phyloP scores from a whole-genome alignment of 1,140 invertebrate species.

The Nixonia krombeini region DNA sequence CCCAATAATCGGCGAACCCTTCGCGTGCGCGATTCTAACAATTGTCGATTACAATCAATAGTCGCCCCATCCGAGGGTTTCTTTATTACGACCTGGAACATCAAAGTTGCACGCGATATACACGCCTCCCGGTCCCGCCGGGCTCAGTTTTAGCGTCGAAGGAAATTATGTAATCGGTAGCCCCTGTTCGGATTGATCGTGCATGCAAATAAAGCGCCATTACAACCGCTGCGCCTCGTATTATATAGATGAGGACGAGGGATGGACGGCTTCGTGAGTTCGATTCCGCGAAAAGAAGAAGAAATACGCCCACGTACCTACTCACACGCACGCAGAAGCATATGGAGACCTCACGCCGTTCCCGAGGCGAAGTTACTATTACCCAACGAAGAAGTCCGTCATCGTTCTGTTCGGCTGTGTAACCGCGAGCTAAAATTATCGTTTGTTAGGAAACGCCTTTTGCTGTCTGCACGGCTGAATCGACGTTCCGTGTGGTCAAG shows the following conservation, averaged over 20 bases:
- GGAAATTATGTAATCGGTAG: conserved; percentile 66
- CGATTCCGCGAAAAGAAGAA: conserved; percentile 24
- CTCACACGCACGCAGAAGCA: conserved; percentile 16
- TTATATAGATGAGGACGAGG: conserved; percentile 29
- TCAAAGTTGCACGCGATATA: conserved; percentile 65
- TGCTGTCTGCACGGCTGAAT: too few relatives aligned
- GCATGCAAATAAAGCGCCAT: conserved; percentile 64
- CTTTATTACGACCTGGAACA: conserved; percentile 63
- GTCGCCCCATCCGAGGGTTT: conserved; percentile 22
- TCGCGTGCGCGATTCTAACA: conserved; percentile 51
- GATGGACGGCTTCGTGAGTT: conserved; percentile 6
- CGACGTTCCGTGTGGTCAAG: too few relatives aligned
- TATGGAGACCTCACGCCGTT: too few relatives aligned
- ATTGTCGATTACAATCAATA: conserved; percentile 56
- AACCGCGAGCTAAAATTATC: too few relatives aligned
- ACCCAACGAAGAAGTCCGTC: too few relatives aligned
- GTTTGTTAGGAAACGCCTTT: too few relatives aligned
- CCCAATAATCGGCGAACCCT: conserved; percentile 36
- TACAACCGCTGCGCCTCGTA: conserved; percentile 41
- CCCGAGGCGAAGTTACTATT: conserved; percentile 26
- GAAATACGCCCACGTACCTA: not conserved
- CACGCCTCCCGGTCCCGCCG: conserved; percentile 30
- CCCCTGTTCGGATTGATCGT: conserved; percentile 59
- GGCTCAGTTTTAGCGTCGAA: conserved; percentile 59
- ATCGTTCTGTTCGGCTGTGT: too few relatives aligned